Evolutionary conservation across 1,140 invertebrate genomes (phyloP), one percentile per base, ranked within the genome.

Genomic region (Metaphire vulgaris): DNA sequence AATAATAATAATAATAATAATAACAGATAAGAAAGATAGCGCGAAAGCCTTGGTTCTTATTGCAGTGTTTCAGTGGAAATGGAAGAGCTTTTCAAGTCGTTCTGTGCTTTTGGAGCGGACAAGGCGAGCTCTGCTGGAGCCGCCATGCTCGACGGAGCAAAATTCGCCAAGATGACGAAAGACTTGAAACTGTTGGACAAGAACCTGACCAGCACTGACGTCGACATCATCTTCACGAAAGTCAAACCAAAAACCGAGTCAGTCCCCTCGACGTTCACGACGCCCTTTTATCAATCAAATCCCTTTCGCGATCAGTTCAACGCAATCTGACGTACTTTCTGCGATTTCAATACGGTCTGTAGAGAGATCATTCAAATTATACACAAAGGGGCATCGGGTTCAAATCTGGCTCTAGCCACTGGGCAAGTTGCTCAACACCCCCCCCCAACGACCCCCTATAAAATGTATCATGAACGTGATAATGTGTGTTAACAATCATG

Each of bases 201-300:
- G 31, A 29, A 76, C 21, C 31, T 77, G 21, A 77, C 76, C 15
- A 31, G 30, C 31, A 77, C 76, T 33, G 76, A 77, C 26, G 72
- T 77, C 28, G 76, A 77, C 72, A 77, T 77, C 76, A 69, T 77
- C 66, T 77, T 77, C 76, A 69, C 69, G 15, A 77, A 77, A 67
- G 67, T 77, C 65, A 77, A 77, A 33, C 67, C 76, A 2, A 74
- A 75, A 33, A 76, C 72, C 68, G 76, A 77, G 76, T 77, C 33
- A 31, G 76, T 77, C 34, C 33, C 26, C 33, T 33, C 28, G 14
- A 1, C n/a, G n/a, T n/a, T n/a, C n/a, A n/a, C n/a, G n/a, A n/a
- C n/a, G n/a, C n/a, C n/a, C n/a, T n/a, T n/a, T n/a, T n/a, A n/a
- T n/a, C n/a, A n/a, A n/a, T n/a, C n/a, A n/a, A n/a, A n/a, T n/a